These are phyloP conservation scores for Puffinus mauretanicus DNA, from an alignment of 2,113 vertebrate species.

Conservation along the genomic window DNA sequence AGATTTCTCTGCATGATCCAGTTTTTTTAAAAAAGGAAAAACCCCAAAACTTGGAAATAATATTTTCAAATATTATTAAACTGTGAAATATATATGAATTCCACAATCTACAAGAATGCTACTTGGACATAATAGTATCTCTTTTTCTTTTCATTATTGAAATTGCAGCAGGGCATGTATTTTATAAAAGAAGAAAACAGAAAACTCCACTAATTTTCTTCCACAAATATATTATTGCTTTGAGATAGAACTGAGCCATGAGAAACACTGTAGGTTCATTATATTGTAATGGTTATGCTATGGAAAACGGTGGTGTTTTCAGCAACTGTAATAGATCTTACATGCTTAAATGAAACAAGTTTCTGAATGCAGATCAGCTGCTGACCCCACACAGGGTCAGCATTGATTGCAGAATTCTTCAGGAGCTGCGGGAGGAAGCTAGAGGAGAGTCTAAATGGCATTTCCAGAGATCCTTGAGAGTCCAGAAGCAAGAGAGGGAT, in stretches of 20 bases:
- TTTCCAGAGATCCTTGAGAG: neutral
- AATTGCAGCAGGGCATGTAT: neutral
- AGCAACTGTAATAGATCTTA: neutral
- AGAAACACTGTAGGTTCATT: neutral
- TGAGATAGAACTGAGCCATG: neutral
- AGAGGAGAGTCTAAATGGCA: neutral
- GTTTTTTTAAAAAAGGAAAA: neutral
- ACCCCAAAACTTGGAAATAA: neutral
- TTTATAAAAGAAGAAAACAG: neutral
- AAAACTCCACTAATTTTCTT: neutral
- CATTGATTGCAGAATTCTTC: neutral
- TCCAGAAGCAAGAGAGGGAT: neutral
- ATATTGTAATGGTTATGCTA: neutral
- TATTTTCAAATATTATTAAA: neutral
- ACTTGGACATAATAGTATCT: neutral
- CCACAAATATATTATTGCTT: neutral
- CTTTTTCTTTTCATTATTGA: neutral
- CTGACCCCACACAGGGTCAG: neutral
- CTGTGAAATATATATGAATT: neutral
- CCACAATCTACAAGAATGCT: neutral
- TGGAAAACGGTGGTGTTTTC: neutral
- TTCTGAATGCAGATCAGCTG: neutral
- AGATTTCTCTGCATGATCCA: neutral
- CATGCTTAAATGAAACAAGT: neutral
- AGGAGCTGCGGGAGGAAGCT: neutral